Conservation (phyloP, 2,797 vertebrate species). For the Allobates femoralis region DNA sequence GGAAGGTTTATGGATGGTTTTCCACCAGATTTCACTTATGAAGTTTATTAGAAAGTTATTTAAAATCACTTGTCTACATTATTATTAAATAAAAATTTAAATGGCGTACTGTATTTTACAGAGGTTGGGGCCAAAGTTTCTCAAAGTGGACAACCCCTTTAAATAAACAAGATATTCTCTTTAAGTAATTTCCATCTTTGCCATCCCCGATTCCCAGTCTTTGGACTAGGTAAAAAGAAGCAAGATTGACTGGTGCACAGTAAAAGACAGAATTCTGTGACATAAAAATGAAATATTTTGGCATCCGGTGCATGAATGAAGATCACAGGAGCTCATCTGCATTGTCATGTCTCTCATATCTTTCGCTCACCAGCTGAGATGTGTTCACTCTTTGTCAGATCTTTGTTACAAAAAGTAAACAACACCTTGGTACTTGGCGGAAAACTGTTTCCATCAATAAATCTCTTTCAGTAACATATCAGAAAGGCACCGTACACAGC, state of each 20-base stretch:
- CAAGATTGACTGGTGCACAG: background rate
- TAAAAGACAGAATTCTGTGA: background rate
- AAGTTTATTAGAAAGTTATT: too few relatives aligned
- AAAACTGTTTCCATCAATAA: background rate
- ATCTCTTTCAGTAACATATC: background rate
- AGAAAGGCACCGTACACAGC: background rate
- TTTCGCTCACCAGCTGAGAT: slow-evolving; percentile 30
- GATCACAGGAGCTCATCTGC: slow-evolving; percentile 15
- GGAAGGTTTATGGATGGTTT: too few relatives aligned
- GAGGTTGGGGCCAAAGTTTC: too few relatives aligned
- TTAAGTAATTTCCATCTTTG: background rate
- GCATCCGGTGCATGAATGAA: slow-evolving; percentile 4
- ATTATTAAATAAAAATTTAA: too few relatives aligned
- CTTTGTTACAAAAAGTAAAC: slow-evolving; percentile 40
- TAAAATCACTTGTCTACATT: too few relatives aligned
- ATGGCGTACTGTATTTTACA: too few relatives aligned
- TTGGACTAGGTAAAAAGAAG: background rate
- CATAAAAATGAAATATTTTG: background rate
- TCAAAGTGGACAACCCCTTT: too few relatives aligned
- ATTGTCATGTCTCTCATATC: slow-evolving; percentile 19
- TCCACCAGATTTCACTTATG: too few relatives aligned
- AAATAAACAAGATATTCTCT: background rate
- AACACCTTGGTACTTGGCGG: slow-evolving; percentile 6
- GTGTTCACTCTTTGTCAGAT: slow-evolving; percentile 53
- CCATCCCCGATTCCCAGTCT: background rate